Percentiles rank a stretch among this genome's conserved stretches.
Evolutionary conservation across 2,113 vertebrate species (phyloP).

Genomic region (Callopanchax toddi): DNA sequence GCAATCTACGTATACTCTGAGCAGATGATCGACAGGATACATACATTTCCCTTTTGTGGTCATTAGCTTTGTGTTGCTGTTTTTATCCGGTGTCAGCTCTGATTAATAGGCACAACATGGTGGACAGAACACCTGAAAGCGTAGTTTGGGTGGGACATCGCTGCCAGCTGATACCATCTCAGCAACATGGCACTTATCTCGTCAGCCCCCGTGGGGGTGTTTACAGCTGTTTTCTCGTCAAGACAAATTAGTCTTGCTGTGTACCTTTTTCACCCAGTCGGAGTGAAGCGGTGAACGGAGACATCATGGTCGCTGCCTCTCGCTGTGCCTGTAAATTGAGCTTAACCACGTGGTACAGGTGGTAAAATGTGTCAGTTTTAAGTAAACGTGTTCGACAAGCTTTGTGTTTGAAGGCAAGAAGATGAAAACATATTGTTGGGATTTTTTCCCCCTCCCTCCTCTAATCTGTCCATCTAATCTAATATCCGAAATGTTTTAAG

Average conservation of each 20-base stretch:
- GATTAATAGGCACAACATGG: conserved; percentile 70
- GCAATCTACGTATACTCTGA: conserved; percentile 23
- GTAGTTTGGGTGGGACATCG: conserved; percentile 64
- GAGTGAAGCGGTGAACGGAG: conserved; percentile 28
- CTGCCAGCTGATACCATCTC: conserved; percentile 74
- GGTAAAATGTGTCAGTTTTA: conserved; percentile 42
- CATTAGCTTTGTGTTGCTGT: conserved; percentile 65
- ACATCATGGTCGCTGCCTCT: conserved; percentile 44
- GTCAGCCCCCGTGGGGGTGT: conserved; percentile 40
- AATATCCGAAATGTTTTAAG: conserved; percentile 68
- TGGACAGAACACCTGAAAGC: conserved; percentile 67
- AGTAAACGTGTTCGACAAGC: conserved; percentile 50
- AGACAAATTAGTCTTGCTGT: conserved; percentile 72
- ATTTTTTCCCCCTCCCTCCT: conserved; percentile 52
- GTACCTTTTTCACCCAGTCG: conserved; percentile 34
- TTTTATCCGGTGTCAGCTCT: conserved; percentile 67
- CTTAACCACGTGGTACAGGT: conserved; percentile 3
- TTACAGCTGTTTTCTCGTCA: conserved; percentile 76
- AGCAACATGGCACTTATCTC: conserved; percentile 66
- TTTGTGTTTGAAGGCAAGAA: conserved; percentile 44
- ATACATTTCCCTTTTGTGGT: conserved; percentile 46
- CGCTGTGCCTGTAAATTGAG: conserved; percentile 17
- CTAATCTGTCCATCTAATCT: conserved; percentile 75
- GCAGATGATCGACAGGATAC: conserved; percentile 27
- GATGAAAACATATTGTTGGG: conserved; percentile 65